Conservation (phyloP, 2,888 invertebrate genomes). For the Erebia ligea region DNA sequence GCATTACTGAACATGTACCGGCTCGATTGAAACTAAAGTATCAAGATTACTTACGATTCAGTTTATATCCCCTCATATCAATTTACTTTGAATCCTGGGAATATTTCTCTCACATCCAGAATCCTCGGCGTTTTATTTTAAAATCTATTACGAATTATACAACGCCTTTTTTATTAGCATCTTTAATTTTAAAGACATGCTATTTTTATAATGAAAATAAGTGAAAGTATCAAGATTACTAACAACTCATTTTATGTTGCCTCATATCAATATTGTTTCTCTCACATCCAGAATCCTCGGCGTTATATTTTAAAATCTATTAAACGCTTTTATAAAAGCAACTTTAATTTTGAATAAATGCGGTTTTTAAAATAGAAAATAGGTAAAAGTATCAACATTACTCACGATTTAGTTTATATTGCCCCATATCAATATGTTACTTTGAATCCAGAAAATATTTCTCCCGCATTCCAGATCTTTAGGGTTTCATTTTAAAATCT, state of each 20-base stretch:
- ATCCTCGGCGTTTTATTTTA: neutral
- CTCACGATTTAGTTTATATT: no score
- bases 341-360: no score
- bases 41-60: conserved; percentile 22
- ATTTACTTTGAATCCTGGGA: neutral
- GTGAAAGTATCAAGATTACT: no score
- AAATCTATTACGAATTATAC: neutral
- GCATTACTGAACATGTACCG: conserved; percentile 23
- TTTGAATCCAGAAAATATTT: no score
- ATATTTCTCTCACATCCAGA: neutral
- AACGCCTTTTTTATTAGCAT: neutral
- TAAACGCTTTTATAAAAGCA: neutral
- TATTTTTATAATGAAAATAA: no score
- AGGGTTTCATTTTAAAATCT: no score
- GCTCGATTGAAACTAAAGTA: conserved; percentile 26
- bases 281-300: neutral
- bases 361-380: no score
- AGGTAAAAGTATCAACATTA: no score
- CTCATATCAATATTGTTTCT: neutral
- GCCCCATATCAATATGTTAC: neutral
- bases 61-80: neutral
- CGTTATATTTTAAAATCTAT: neutral
- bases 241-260: no score
- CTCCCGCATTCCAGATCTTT: no score
- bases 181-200: no score